A percentile compares a stretch with the other conserved stretches of the same genome.
Evolutionary conservation across 1,140 invertebrate species (phyloP).

Genomic region (Drosophila dunni): DNA sequence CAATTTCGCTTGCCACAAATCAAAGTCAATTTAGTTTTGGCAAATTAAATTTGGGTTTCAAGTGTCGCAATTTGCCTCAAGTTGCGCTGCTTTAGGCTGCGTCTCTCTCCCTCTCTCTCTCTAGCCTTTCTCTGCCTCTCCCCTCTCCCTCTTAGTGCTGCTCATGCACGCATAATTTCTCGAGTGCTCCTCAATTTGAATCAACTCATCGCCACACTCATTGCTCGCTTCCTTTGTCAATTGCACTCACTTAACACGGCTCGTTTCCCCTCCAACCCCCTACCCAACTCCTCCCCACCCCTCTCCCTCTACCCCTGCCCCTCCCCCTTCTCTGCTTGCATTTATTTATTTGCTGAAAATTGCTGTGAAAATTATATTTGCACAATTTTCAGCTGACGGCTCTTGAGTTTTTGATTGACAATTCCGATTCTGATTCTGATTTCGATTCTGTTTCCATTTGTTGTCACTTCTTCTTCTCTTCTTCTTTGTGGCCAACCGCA

Average conservation of each 20-base stretch:
- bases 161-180: constrained; percentile 79
- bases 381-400: constrained; percentile 54
- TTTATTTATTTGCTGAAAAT: constrained; percentile 73
- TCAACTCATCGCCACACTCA: constrained; percentile 52
- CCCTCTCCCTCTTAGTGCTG: background rate
- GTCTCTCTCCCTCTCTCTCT: background rate
- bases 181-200: constrained; percentile 59
- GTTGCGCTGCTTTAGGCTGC: background rate
- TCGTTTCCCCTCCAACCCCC: constrained; percentile 18
- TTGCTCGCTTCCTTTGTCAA: constrained; percentile 79
- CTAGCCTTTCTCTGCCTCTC: background rate
- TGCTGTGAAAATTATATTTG: constrained; percentile 78
- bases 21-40: constrained; percentile 48
- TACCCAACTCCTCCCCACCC: too few species aligned
- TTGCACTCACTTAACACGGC: constrained; percentile 75
- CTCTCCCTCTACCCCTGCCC: background rate
- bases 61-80: constrained; percentile 43
- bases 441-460: constrained; percentile 59
- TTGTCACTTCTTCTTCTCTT: constrained; percentile 6
- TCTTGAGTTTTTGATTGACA: constrained; percentile 53
- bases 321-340: constrained; percentile 33
- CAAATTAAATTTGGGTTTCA: constrained; percentile 61
- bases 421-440: constrained; percentile 6
- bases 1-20: constrained; percentile 47
- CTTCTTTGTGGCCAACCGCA: constrained; percentile 60